These are phyloP conservation scores for Falcaria lacertinaria DNA, from an alignment of 2,888 invertebrate genomes.

Conservation along the genomic window DNA sequence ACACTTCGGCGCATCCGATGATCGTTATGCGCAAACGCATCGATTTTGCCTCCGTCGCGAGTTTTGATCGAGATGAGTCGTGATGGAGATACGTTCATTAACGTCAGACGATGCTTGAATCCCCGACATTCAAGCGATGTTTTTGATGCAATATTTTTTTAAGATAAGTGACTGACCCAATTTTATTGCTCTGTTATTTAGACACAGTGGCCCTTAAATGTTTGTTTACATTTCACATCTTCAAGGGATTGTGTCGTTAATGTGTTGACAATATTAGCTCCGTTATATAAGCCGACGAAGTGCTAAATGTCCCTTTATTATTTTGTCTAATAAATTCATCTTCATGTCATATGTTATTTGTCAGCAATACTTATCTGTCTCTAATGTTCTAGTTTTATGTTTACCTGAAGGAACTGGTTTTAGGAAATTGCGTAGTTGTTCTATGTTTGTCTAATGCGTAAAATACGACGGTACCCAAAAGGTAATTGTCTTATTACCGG, in stretches of 20 bases:
- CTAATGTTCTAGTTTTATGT: too few species aligned
- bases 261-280: not conserved
- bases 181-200: not conserved
- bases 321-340: too few species aligned
- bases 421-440: not conserved
- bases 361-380: too few species aligned
- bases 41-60: slow-evolving; percentile 62
- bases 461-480: not conserved
- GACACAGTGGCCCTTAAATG: not conserved
- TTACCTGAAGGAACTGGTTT: not conserved
- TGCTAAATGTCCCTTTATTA: not conserved
- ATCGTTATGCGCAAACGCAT: slow-evolving; percentile 74
- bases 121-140: slow-evolving; percentile 26
- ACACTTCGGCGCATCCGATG: slow-evolving; percentile 79
- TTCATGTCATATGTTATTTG: too few species aligned
- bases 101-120: slow-evolving; percentile 43
- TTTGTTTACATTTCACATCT: not conserved
- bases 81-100: slow-evolving; percentile 64
- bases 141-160: slow-evolving; percentile 20
- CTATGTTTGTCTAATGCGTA: not conserved
- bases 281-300: not conserved
- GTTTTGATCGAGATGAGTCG: slow-evolving; percentile 63
- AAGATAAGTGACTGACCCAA: slow-evolving; percentile 4
- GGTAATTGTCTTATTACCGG: not conserved
- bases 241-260: not conserved